Base-by-base conservation (phyloP, 1,140 invertebrate species). In the Agraylea sexmaculata region DNA sequence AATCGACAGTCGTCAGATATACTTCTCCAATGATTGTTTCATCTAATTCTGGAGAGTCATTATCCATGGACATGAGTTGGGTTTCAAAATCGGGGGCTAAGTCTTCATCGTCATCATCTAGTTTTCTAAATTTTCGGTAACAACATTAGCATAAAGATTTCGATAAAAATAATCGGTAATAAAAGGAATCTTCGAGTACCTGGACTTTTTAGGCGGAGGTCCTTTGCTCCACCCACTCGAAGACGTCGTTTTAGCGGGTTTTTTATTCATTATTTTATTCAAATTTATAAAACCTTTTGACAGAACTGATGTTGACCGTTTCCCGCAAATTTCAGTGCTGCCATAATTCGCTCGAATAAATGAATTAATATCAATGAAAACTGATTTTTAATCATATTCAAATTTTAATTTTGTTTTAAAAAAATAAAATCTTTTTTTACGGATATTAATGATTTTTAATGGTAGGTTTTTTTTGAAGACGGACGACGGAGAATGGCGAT, bases 11-110 rank as follows among this genome's bases (percentile, higher is more conserved):
- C 29, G 44, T 36, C 33, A 50, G 37, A 29, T 56, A 45, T 29
- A 50, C 45, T 6, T 55, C 53, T 23, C 65, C 70, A 30, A 67
- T 47, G 39, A 71, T 51, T 32, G 68, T 54, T 47, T 72, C 66
- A 42, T 68, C 63, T 0, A 56, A 56, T 22, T 66, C 62, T 52
- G 28, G 37, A n/a, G 62, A 60, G 44, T 73, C 71, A 38, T 54
- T 58, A 45, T 75, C 70, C 66, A 79, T 76, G 8, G 56, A 62
- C 16, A 73, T 73, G 40, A 78, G 52, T 46, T 74, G 70, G 0
- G 70, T 65, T 56, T 78, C 77, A 56, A 79, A 78, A 31, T 56
- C 67, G 28, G 66, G 63, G 4, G 65, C 62, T 37, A 58, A 49
- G 31, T 65, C 59, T 42, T 68, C 68, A 18, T 70, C 69, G 41